Conservation (phyloP, 2,797 vertebrate genomes). For the Odontamblyopus lacepedii region DNA sequence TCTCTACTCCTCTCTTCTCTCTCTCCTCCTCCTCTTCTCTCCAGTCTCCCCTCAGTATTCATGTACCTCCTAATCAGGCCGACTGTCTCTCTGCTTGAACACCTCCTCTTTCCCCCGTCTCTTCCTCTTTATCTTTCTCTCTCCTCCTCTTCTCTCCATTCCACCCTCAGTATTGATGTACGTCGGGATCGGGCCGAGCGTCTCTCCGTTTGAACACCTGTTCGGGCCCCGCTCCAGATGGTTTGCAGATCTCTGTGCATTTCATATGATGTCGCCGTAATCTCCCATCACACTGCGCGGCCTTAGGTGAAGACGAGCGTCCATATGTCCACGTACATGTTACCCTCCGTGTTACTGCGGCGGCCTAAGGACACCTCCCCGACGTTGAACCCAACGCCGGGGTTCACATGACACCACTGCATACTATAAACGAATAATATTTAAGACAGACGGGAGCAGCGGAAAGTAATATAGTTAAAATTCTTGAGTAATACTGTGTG, state of each 20-base stretch:
- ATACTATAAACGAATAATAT: too few relatives aligned
- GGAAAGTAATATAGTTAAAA: too few relatives aligned
- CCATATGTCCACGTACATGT: constrained; percentile 58
- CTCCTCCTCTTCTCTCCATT: constrained; percentile 24
- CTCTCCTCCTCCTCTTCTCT: neutral
- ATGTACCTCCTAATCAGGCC: constrained; percentile 30
- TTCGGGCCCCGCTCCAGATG: constrained; percentile 68
- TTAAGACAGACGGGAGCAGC: too few relatives aligned
- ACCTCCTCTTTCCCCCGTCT: too few relatives aligned
- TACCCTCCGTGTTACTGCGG: constrained; percentile 32
- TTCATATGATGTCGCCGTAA: constrained; percentile 73
- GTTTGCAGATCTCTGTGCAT: constrained; percentile 70
- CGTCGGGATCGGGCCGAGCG: constrained; percentile 59
- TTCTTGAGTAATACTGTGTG: too few relatives aligned
- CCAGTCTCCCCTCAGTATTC: constrained; percentile 35
- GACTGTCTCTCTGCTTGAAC: neutral
- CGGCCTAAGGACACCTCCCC: constrained; percentile 1
- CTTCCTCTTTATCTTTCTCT: neutral
- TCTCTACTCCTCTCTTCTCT: too few relatives aligned
- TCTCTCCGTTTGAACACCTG: constrained; percentile 69
- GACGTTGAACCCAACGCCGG: neutral
- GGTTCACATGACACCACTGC: too few relatives aligned
- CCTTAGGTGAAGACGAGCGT: constrained; percentile 51
- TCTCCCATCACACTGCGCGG: constrained; percentile 60
- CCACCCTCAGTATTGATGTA: constrained; percentile 53